Evolutionary conservation across 2,113 vertebrate genomes (phyloP), one percentile per base, ranked within the genome.

Genomic region (Etia nguti): DNA sequence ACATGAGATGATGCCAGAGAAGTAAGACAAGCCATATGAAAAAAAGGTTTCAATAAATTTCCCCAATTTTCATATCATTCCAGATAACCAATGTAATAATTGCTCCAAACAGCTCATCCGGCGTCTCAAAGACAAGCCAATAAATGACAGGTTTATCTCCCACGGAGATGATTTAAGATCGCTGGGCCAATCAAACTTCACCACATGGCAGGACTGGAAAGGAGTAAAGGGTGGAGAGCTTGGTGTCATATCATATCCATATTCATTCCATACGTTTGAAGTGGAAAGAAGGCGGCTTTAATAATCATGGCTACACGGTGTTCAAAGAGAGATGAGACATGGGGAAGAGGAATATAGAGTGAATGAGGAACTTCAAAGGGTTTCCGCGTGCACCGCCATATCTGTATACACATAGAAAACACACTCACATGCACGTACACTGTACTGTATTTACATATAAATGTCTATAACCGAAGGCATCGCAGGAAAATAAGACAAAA

Each of bases 321-420:
- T 95, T 94, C 94, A 95, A 95, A 94, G 94, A 92, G 88, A 92
- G 85, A 87, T 31, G 92, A 93, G 87, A 91, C 92, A 91, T 87
- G 87, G 80, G 88, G 86, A 92, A 94, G 89, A 88, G 86, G 89
- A 90, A 83, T 86, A 70, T 84, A 38, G 90, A 83, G 83, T 94
- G 90, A 94, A 94, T 93, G 93, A 95, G 89, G 85, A 93, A 94
- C 94, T 91, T 96, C 94, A 96, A 96, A 95, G 93, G 86, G 18
- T 80, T 86, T 81, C 41, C 38, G 83, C 36, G 6, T 86, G 89
- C 70, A 16, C 81, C 90, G 85, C 52, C 86, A 88, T 73, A 90
- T 87, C 81, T 68, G 73, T 79, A 83, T 73, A 89, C 83, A 89
- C 90, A 80, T 24, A 60, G 60, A 70, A 88, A 84, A 93, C 79